phyloP scores from a whole-genome alignment of 2,797 vertebrate species.

The Vespertilio murinus region DNA sequence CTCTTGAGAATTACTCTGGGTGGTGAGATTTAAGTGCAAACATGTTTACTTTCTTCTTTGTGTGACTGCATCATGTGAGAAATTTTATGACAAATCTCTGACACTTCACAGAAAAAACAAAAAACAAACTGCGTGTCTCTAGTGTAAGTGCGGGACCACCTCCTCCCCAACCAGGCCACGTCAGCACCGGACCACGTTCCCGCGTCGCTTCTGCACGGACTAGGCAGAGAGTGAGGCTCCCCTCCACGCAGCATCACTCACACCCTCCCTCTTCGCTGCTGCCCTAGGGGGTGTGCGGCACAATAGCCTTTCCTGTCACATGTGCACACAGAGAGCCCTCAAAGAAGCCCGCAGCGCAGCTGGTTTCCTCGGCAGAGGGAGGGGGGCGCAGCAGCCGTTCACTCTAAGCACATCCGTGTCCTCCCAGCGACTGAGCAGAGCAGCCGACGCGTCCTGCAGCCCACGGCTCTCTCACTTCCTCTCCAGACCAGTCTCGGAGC shows the following conservation, averaged over 20 bases:
- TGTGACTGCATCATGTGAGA: background rate
- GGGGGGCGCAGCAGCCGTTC: background rate
- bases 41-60: background rate
- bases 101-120: background rate
- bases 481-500: background rate
- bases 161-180: background rate
- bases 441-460: background rate
- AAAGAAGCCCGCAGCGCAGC: background rate
- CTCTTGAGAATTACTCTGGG: no score
- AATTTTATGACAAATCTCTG: background rate
- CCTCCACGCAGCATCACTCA: background rate
- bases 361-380: background rate
- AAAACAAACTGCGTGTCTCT: background rate
- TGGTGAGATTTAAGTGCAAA: background rate
- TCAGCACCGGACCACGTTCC: background rate
- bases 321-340: background rate
- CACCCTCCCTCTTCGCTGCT: background rate
- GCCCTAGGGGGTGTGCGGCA: background rate
- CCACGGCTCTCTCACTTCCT: background rate
- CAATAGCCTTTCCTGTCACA: background rate
- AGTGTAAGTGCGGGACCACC: background rate
- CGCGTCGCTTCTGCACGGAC: background rate
- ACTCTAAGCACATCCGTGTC: background rate
- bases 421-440: background rate
- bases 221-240: background rate